phyloP scores from a whole-genome alignment of 2,888 invertebrate genomes.

The Conus canariensis region DNA sequence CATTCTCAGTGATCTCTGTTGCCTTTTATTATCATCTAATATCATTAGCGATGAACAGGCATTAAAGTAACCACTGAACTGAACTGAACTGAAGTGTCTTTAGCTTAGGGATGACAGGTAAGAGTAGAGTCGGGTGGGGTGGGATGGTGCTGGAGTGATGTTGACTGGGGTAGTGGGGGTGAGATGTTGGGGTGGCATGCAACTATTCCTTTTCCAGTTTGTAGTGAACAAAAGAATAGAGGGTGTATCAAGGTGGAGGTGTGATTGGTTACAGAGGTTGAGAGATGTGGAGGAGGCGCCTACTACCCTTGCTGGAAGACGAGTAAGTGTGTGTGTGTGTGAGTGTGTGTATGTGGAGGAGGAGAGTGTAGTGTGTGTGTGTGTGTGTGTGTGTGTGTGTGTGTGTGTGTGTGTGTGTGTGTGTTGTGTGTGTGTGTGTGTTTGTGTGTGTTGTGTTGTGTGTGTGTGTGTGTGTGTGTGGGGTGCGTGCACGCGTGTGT shows the following conservation, averaged over 20 bases:
- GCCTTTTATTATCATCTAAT: too few species aligned
- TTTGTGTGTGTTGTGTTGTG: neutral
- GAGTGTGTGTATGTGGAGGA: neutral
- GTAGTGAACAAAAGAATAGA: conserved; percentile 61
- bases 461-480: neutral
- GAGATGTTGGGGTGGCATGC: too few species aligned
- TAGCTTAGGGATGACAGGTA: too few species aligned
- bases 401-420: neutral
- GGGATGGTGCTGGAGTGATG: too few species aligned
- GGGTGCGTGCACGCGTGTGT: neutral
- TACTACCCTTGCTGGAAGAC: conserved; percentile 89
- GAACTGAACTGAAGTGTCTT: too few species aligned
- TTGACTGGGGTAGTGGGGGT: too few species aligned
- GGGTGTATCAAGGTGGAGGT: too few species aligned
- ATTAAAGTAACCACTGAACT: too few species aligned
- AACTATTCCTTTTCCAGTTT: too few species aligned
- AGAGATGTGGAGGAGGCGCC: conserved; percentile 88
- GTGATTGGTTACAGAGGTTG: conserved; percentile 82
- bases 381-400: neutral
- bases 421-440: neutral
- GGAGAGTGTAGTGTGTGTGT: neutral
- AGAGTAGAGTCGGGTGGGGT: too few species aligned
- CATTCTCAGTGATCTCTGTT: too few species aligned
- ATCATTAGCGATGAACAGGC: too few species aligned
- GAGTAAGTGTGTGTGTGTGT: conserved; percentile 73